These are phyloP conservation scores for Bimastos eiseni DNA, from an alignment of 2,888 invertebrate genomes.

Conservation along the genomic window DNA sequence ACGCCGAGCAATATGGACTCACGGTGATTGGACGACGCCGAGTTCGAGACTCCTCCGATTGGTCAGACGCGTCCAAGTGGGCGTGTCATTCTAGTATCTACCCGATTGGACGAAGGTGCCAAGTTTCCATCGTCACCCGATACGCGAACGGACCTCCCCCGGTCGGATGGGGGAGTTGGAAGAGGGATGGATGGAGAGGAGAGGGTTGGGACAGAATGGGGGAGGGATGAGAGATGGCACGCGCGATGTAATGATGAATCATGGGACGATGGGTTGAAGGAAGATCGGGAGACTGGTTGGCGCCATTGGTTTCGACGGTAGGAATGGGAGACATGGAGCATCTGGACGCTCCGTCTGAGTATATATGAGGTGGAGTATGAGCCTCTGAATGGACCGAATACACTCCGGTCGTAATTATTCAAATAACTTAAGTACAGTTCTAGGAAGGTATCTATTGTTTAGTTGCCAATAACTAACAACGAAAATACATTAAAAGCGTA, in stretches of 20 bases:
- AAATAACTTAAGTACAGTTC: too few species aligned
- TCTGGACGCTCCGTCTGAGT: not conserved
- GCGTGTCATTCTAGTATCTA: not conserved
- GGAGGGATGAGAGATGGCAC: not conserved
- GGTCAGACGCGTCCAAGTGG: not conserved
- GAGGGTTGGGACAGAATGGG: not conserved
- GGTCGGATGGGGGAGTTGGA: not conserved
- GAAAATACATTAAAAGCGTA: too few species aligned
- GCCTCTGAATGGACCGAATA: not conserved
- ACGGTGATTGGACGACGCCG: not conserved
- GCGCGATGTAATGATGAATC: constrained; percentile 8
- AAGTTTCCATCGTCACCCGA: not conserved
- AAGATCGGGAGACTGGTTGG: not conserved
- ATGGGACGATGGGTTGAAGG: not conserved
- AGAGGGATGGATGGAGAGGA: not conserved
- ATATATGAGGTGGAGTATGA: not conserved
- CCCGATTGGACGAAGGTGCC: not conserved
- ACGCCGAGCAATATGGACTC: not conserved
- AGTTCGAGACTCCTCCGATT: not conserved
- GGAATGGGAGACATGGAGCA: not conserved
- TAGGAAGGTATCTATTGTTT: too few species aligned
- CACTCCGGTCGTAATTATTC: not conserved
- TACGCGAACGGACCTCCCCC: not conserved
- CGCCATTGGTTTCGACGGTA: not conserved
- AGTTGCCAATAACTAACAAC: too few species aligned